Conservation (phyloP, 2,888 invertebrate species). For the Leptinotarsa rubiginosa region DNA sequence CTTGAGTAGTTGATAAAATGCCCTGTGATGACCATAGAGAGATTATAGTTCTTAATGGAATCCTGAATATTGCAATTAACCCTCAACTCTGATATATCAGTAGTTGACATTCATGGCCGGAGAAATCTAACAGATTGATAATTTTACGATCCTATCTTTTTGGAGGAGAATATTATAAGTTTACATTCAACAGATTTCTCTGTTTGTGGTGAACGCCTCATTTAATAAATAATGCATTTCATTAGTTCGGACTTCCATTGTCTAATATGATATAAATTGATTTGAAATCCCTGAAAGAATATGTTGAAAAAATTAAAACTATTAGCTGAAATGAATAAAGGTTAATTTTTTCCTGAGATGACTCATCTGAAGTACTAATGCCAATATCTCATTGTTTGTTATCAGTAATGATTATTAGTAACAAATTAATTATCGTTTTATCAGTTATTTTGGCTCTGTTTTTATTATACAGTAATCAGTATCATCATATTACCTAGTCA, state of each 20-base stretch:
- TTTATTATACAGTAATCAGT: conserved; percentile 1
- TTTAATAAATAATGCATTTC: too few relatives aligned
- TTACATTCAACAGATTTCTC: neutral
- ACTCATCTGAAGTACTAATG: neutral
- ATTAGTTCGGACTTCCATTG: too few relatives aligned
- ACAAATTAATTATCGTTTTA: conserved; percentile 12
- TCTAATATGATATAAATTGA: too few relatives aligned
- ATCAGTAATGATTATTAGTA: conserved; percentile 8
- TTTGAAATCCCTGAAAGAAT: too few relatives aligned
- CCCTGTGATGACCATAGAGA: too few relatives aligned
- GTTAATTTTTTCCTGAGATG: neutral
- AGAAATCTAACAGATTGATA: too few relatives aligned
- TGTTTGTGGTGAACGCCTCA: neutral
- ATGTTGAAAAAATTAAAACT: too few relatives aligned
- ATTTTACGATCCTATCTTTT: too few relatives aligned
- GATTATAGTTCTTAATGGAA: neutral
- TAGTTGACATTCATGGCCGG: too few relatives aligned
- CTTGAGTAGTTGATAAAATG: too few relatives aligned
- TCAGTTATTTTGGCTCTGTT: conserved; percentile 14
- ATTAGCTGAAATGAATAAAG: too few relatives aligned
- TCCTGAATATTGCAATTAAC: neutral
- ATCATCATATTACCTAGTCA: neutral
- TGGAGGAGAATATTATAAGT: too few relatives aligned
- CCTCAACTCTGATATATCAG: neutral
- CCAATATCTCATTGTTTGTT: conserved; percentile 14